Base-by-base conservation (phyloP, 2,888 invertebrate genomes). In the Oxystoma pomonae region DNA sequence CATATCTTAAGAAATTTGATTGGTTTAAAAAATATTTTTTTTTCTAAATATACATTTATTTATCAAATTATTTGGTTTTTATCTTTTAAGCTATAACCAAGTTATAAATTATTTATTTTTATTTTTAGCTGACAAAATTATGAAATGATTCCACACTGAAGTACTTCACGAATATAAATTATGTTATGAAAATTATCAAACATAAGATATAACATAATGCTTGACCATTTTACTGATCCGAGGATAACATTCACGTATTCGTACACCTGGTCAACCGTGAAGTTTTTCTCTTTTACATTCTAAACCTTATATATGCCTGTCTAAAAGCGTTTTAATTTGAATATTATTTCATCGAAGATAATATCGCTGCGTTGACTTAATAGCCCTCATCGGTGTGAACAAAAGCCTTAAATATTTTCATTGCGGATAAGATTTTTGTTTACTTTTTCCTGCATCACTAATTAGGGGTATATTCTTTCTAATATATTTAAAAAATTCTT, bases 361-460 rank as follows among this genome's bases (percentile, higher is more conserved):
- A 16, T 61, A 61, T 61, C 61, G 49, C 19, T 19, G 20, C 18
- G 18, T 64, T 56, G 58, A 64, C 64, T 67, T 67, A 67, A 67
- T 67, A 63, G 67, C 57, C 62, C 62, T 63, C 64, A 62, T 35
- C 67, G 67, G 65, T 59, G 19, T 53, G 59, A 62, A 67, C 65
- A 67, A 67, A 67, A 61, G 63, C 35, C 35, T 35, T 35, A 35
- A 35, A 35, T 35, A 35, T 35, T 35, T 35, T 35, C 12, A 35
- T 35, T 35, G 5, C 35, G 12, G 35, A 3, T 35, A 12, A 12
- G 35, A 35, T 35, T 35, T 35, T 35, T 35, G 35, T 35, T 35
- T 35, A 35, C 12, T 35, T 35, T 35, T 12, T 35, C 35, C 12
- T 35, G 35, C 35, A 35, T 35, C 12, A 35, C 35, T 35, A 35